Percentiles rank a stretch among this genome's conserved stretches.
Conservation (phyloP, 2,797 vertebrate species). For the Kryptopterus vitreolus region DNA sequence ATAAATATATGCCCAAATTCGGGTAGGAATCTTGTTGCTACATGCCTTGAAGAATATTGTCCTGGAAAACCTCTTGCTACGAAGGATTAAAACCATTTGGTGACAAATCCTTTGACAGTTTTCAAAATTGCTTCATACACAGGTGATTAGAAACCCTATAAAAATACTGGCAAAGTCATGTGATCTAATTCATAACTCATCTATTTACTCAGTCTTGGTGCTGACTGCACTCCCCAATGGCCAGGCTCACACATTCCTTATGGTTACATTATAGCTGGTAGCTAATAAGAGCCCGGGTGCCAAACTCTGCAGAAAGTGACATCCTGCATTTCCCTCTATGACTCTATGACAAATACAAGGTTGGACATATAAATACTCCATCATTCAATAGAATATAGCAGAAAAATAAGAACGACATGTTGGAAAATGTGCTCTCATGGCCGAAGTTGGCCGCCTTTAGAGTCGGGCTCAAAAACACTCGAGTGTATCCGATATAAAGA, state of each 20-base stretch:
- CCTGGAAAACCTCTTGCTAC: neutral
- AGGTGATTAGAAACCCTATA: neutral
- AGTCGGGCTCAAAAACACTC: neutral
- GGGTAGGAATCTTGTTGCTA: neutral
- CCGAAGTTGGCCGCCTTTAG: neutral
- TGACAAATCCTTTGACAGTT: neutral
- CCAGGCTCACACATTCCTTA: constrained; percentile 6
- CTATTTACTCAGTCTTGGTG: neutral
- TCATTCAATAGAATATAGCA: constrained; percentile 7
- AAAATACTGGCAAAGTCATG: neutral
- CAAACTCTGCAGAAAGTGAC: constrained; percentile 35
- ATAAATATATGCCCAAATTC: neutral
- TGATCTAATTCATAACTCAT: constrained; percentile 10
- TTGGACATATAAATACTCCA: constrained; percentile 30
- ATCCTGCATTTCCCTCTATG: constrained; percentile 38
- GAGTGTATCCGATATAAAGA: neutral
- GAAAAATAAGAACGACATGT: constrained; percentile 14
- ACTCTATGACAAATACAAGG: constrained; percentile 43
- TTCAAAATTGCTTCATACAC: neutral
- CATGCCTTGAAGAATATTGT: neutral
- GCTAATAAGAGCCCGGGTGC: constrained; percentile 21
- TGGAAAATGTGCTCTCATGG: constrained; percentile 34
- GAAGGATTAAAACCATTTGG: neutral
- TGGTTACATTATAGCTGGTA: neutral
- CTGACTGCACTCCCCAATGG: neutral